Conservation (phyloP, 1,140 invertebrate species). For the Phthorimaea operculella region DNA sequence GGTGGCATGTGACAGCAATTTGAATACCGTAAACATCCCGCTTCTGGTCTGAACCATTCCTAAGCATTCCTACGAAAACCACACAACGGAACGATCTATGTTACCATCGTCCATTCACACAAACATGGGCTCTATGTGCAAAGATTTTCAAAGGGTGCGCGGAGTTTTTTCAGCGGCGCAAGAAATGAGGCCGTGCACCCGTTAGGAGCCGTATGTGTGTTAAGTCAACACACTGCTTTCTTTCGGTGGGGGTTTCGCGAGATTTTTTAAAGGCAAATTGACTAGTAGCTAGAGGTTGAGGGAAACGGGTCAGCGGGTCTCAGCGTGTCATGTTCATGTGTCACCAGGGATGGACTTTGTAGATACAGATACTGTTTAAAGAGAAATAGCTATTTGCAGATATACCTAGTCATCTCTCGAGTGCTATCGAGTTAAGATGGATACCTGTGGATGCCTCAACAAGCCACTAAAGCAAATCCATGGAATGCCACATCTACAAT, state of each 20-base stretch:
- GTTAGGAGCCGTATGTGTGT: slow-evolving; percentile 53
- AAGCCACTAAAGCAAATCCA: too few species aligned
- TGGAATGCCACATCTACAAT: too few species aligned
- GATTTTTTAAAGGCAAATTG: slow-evolving; percentile 62
- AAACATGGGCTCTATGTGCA: slow-evolving; percentile 40
- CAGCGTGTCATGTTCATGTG: slow-evolving; percentile 57
- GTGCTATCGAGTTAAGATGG: too few species aligned
- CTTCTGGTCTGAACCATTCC: slow-evolving; percentile 37
- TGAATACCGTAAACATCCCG: slow-evolving; percentile 47
- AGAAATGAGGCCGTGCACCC: slow-evolving; percentile 46
- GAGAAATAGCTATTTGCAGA: not conserved
- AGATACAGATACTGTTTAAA: not conserved
- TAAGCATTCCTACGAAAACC: slow-evolving; percentile 28
- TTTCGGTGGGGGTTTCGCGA: slow-evolving; percentile 43
- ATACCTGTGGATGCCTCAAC: too few species aligned
- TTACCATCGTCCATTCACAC: slow-evolving; percentile 21
- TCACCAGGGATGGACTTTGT: slow-evolving; percentile 37
- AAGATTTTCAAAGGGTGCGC: slow-evolving; percentile 39
- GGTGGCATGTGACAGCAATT: slow-evolving; percentile 36
- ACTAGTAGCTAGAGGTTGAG: slow-evolving; percentile 50
- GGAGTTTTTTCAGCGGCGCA: slow-evolving; percentile 34
- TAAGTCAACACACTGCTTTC: slow-evolving; percentile 58
- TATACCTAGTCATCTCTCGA: not conserved
- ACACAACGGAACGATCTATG: slow-evolving; percentile 21
- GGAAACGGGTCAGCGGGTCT: slow-evolving; percentile 60